phyloP scores from a whole-genome alignment of 2,888 invertebrate species.

The Achlya flavicornis region DNA sequence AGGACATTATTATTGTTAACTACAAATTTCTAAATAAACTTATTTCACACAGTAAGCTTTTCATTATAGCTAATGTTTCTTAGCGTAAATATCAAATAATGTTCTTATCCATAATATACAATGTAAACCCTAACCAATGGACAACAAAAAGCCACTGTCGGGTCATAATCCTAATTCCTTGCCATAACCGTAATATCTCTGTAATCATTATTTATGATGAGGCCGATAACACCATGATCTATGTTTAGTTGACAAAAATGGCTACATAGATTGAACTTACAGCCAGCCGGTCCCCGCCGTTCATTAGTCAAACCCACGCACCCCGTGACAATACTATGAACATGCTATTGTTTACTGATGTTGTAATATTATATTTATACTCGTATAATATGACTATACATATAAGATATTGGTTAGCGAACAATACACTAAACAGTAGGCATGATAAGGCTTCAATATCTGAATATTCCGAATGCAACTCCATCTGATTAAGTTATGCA shows the following conservation, averaged over 20 bases:
- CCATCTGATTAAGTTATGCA: not conserved
- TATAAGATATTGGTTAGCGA: not conserved
- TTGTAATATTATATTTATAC: conserved; percentile 34
- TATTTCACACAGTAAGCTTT: too few relatives aligned
- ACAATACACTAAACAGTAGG: not conserved
- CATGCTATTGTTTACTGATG: conserved; percentile 56
- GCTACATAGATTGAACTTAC: conserved; percentile 20
- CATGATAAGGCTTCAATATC: not conserved
- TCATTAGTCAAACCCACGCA: conserved; percentile 70
- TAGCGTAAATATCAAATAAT: not conserved
- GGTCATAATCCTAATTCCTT: not conserved
- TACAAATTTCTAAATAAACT: too few relatives aligned
- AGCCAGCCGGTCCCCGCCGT: conserved; percentile 29
- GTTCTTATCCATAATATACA: conserved; percentile 1
- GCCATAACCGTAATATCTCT: conserved; percentile 1
- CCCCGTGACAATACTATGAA: conserved; percentile 49
- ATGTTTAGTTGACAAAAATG: conserved; percentile 35
- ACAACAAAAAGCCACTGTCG: not conserved
- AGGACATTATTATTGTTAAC: too few relatives aligned
- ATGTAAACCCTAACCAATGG: not conserved
- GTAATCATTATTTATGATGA: conserved; percentile 8
- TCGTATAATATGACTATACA: not conserved
- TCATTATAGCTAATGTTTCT: too few relatives aligned
- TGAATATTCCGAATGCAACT: conserved; percentile 2
- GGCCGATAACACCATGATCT: conserved; percentile 25